These are phyloP conservation scores for Talpa occidentalis DNA, from an alignment of 2,113 vertebrate genomes.

Conservation along the genomic window DNA sequence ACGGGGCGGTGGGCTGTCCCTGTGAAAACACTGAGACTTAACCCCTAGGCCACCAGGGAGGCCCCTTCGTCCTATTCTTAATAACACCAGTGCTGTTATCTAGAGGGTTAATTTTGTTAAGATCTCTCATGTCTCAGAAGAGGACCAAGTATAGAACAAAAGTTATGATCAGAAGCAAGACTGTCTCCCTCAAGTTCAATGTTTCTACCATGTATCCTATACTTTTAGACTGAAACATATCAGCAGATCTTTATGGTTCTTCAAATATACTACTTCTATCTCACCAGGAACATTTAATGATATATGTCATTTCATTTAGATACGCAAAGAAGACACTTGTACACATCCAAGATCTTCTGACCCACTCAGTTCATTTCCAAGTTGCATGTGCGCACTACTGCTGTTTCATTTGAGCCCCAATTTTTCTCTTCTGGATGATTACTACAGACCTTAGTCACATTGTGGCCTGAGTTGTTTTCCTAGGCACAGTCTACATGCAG, in stretches of 20 bases:
- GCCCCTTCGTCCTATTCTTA: background rate
- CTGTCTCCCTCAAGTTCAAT: background rate
- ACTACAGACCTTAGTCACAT: background rate
- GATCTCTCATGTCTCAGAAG: background rate
- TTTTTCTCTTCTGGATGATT: background rate
- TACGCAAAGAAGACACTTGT: background rate
- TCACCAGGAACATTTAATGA: background rate
- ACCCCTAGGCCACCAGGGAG: no score
- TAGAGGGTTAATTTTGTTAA: background rate
- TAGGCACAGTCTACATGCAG: background rate
- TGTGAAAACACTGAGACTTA: no score
- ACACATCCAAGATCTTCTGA: background rate
- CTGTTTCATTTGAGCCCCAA: background rate
- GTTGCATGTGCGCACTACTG: background rate
- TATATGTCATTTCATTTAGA: background rate
- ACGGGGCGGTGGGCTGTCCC: no score
- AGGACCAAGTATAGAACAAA: background rate
- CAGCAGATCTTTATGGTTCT: constrained; percentile 9
- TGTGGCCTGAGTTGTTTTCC: background rate
- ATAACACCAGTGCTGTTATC: background rate
- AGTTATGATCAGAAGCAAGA: background rate
- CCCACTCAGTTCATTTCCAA: background rate
- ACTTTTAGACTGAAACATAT: background rate
- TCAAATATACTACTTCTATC: background rate
- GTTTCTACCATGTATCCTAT: background rate